A percentile compares a stretch with the other conserved stretches of the same genome.
phyloP scores from a whole-genome alignment of 2,888 invertebrate species.

The Lasiommata megera region DNA sequence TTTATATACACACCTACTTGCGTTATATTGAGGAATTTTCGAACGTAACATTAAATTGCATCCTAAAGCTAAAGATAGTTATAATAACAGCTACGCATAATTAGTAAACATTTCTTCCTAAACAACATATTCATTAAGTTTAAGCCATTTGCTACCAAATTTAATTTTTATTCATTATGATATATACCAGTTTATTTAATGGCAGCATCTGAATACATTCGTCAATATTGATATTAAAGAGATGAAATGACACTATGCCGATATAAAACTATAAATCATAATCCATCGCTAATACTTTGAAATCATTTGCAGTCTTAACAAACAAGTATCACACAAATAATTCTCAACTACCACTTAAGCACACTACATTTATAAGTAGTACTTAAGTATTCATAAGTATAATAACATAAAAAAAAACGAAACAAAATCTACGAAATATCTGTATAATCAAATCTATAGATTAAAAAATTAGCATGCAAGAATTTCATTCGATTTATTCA shows the following conservation, averaged over 20 bases:
- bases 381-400: not conserved
- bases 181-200: slow-evolving; percentile 26
- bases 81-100: slow-evolving; percentile 21
- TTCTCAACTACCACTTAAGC: not conserved
- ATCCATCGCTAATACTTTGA: slow-evolving; percentile 50
- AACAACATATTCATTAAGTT: slow-evolving; percentile 21
- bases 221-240: slow-evolving; percentile 13
- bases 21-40: slow-evolving; percentile 15
- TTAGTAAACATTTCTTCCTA: slow-evolving; percentile 18
- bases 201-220: slow-evolving; percentile 34
- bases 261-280: slow-evolving; percentile 7
- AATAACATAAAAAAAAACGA: not conserved
- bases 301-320: slow-evolving; percentile 36
- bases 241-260: not conserved
- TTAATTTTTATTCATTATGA: slow-evolving; percentile 23
- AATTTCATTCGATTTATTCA: not conserved
- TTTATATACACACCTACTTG: slow-evolving; percentile 24
- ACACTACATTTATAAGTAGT: not conserved
- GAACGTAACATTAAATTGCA: slow-evolving; percentile 15
- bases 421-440: not conserved
- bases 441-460: not conserved
- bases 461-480: not conserved
- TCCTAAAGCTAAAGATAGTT: slow-evolving; percentile 21
- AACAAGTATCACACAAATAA: slow-evolving; percentile 21
- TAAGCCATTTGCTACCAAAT: slow-evolving; percentile 42